Conservation (phyloP, 2,888 invertebrate species). For the Bembecia ichneumoniformis region DNA sequence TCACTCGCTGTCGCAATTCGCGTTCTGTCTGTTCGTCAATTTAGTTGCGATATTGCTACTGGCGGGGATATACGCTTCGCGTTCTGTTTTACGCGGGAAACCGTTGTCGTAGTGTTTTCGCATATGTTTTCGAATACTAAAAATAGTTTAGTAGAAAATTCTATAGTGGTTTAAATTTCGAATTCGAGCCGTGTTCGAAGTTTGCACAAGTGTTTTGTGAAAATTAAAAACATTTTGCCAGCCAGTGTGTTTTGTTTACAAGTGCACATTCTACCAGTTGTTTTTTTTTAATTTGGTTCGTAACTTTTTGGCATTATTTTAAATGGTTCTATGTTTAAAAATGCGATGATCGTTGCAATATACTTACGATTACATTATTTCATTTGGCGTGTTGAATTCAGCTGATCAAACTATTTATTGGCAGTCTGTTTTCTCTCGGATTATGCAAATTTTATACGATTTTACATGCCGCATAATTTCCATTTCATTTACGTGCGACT, state of each 20-base stretch:
- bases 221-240: not conserved
- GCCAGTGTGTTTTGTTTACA: not conserved
- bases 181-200: not conserved
- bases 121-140: not conserved
- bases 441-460: conserved; percentile 25
- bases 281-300: not conserved
- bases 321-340: not conserved
- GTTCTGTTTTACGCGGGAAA: conserved; percentile 44
- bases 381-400: conserved; percentile 18
- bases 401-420: conserved; percentile 34
- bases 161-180: not conserved
- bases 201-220: not conserved
- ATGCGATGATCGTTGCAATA: not conserved
- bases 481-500: conserved; percentile 23
- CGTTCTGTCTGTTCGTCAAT: conserved; percentile 12
- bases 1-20: conserved; percentile 1
- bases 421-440: conserved; percentile 22
- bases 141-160: not conserved
- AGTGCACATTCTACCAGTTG: not conserved
- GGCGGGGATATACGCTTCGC: conserved; percentile 31
- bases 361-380: too few species aligned
- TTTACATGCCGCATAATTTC: conserved; percentile 31
- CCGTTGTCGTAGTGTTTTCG: conserved; percentile 7
- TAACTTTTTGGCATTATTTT: not conserved
- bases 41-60: conserved; percentile 29